phyloP scores from a whole-genome alignment of 2,797 vertebrate species.

The Oreochromis mossambicus region DNA sequence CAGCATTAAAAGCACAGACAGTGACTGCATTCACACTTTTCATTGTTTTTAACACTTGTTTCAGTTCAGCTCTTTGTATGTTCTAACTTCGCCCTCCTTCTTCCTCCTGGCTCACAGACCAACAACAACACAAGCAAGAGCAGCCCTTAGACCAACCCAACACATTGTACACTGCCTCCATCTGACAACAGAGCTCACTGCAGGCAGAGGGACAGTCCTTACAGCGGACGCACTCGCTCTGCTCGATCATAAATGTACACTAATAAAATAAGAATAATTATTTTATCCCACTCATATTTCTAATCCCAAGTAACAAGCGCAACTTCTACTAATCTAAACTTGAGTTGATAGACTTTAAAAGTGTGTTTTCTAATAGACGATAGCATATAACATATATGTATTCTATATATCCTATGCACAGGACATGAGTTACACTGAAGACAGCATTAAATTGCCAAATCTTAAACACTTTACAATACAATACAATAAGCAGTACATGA shows the following conservation, averaged over 20 bases:
- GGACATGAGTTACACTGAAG: neutral
- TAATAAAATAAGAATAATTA: neutral
- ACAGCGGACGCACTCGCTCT: rapidly evolving
- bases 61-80: neutral
- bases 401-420: neutral
- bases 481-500: neutral
- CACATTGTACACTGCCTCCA: neutral
- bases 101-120: neutral
- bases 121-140: neutral
- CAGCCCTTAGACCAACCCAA: neutral
- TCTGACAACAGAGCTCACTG: neutral
- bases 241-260: neutral
- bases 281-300: neutral
- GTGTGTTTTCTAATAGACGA: neutral
- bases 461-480: neutral
- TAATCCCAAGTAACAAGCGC: neutral
- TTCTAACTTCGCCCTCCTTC: neutral
- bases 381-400: neutral
- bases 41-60: neutral
- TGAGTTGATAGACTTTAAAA: neutral
- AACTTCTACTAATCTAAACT: neutral
- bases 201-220: neutral
- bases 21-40: neutral
- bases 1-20: neutral
- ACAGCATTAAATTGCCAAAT: neutral